phyloP scores from a whole-genome alignment of 2,797 vertebrate genomes.

The Glyptemys insculpta region DNA sequence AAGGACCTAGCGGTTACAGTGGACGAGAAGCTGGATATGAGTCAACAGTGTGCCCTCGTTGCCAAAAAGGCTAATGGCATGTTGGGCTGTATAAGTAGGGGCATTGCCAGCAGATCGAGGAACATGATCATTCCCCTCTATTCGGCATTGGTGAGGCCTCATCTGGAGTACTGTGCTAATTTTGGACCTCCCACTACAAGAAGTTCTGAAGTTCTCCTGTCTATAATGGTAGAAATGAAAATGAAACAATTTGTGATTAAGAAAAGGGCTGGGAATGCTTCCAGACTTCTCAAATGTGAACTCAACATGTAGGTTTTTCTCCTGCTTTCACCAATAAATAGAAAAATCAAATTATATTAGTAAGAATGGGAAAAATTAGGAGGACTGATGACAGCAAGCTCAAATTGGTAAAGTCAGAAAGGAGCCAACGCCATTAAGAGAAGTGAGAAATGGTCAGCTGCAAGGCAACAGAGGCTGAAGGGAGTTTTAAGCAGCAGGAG shows the following conservation, averaged over 20 bases:
- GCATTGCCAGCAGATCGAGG: too few relatives aligned
- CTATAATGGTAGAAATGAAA: background rate
- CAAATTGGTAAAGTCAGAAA: slow-evolving; percentile 9
- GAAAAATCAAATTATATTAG: background rate
- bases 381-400: background rate
- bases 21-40: too few relatives aligned
- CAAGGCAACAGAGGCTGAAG: slow-evolving; percentile 30
- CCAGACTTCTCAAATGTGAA: slow-evolving; percentile 2
- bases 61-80: too few relatives aligned
- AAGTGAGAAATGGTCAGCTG: slow-evolving; percentile 41
- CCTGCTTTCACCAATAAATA: background rate
- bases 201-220: background rate
- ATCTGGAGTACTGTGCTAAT: too few relatives aligned
- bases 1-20: too few relatives aligned
- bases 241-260: background rate
- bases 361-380: background rate
- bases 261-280: background rate
- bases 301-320: background rate
- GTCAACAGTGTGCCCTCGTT: too few relatives aligned
- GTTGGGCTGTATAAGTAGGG: too few relatives aligned
- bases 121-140: too few relatives aligned
- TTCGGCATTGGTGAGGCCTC: too few relatives aligned
- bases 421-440: slow-evolving; percentile 24
- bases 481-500: slow-evolving; percentile 30
- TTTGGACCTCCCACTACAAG: too few relatives aligned